Base-by-base conservation (phyloP, 1,140 invertebrate genomes). In the Drosophila paulistorum region DNA sequence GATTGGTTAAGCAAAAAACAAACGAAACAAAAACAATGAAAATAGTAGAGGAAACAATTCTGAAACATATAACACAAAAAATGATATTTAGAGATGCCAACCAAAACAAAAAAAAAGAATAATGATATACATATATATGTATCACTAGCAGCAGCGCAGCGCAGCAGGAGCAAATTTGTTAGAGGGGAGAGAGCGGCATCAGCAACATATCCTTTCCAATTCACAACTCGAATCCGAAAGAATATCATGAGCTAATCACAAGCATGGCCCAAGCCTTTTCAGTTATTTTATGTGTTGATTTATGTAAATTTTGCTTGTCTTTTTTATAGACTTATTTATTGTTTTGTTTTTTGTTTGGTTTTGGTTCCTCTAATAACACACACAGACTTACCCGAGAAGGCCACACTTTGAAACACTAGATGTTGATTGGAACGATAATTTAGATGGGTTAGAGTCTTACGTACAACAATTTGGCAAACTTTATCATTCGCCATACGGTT, bases 391-490 rank as follows among this genome's bases (percentile, higher is more conserved):
- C 96, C 96, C 93, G 96, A 97, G 94, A 97, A 97, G 93, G 96
- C 96, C 95, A 97, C 96, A 94, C 96, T 97, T 95, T 97, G 96
- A 96, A 97, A 97, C 96, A 97, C 96, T 97, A 95, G 93, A 93
- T 84, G 75, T 97, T 94, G 93, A 93, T 90, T 79, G 81, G 89
- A 89, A 84, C 81, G 90, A 87, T 74, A 92, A 91, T 90, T 90
- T 79, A 92, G 83, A 91, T 83, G 81, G 77, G 81, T 89, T 90
- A 91, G 77, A 83, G 78, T 83, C 74, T 91, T 92, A 64, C 81
- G 75, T 87, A 91, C 79, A 86, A 87, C 81, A 81, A 90, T 89
- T 78, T 91, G 91, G 73, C 84, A 87, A 76, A 81, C 63, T 89
- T 86, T 90, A 64, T 70, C 67, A 65, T 77, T 79, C 45, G 57